Evolutionary conservation across 2,113 vertebrate species (phyloP), one percentile per base, ranked within the genome.

Genomic region (Speoplatyrhinus poulsoni): DNA sequence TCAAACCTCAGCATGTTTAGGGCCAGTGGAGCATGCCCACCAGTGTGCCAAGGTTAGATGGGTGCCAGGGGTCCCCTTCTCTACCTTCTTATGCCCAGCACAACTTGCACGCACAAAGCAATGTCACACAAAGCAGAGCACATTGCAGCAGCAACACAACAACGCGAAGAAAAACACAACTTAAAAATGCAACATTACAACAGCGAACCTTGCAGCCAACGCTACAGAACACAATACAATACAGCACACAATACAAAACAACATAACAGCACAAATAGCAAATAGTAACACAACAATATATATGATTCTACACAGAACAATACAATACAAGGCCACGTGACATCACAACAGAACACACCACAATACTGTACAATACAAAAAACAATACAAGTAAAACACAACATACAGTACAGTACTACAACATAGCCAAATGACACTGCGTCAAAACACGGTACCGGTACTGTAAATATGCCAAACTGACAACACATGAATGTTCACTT

Each of bases 1-100:
- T 89, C 86, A 83, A 91, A 86, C 91, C 88, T 91, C 88, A 91
- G 91, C 91, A 90, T 87, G 87, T 87, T 91, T 82, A 72, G 75
- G 76, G 69, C 84, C 84, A 88, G 82, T 81, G 80, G 89, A 91
- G 82, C 91, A 79, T 84, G 83, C 69, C 75, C 75, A 89, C 82
- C 83, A 84, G 88, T 73, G 83, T 92, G 90, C 90, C 90, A 90
- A 89, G 90, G 85, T 88, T 82, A 87, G 86, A 90, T 89, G 83
- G 85, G 88, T 87, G 88, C 90, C 90, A 90, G 87, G 88, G 90
- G 90, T 90, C 84, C 88, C 76, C 80, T 79, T 75, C 77, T 77
- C 70, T 67, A 36, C 63, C 72, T 76, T 62, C 16, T 77, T 74
- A 70, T 79, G 65, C 76, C 77, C 70, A 80, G 70, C 76, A 72